Conservation (phyloP, 2,888 invertebrate species). For the Synergus laeviventris region DNA sequence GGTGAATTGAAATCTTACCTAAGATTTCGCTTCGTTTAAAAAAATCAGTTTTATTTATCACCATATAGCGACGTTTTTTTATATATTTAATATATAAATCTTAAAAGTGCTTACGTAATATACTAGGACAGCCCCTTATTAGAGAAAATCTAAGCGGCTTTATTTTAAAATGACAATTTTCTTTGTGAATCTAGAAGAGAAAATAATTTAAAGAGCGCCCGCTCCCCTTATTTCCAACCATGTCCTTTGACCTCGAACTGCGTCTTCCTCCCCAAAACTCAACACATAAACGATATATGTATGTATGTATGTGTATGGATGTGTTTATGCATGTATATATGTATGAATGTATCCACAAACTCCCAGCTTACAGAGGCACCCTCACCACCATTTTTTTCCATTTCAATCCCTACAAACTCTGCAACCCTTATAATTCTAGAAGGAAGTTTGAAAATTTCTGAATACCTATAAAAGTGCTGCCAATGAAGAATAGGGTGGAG, state of each 20-base stretch:
- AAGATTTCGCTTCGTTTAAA: no score
- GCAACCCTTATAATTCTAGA: constrained; percentile 13
- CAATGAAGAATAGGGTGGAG: not conserved
- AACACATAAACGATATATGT: not conserved
- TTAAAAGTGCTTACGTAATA: no score
- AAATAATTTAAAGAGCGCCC: not conserved
- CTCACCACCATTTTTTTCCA: not conserved
- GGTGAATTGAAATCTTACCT: no score
- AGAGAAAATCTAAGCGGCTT: no score
- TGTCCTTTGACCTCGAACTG: not conserved
- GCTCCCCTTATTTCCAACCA: not conserved
- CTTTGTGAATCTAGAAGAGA: no score
- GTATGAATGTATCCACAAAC: not conserved
- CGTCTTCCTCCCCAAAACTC: not conserved
- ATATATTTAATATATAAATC: no score
- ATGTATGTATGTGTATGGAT: not conserved
- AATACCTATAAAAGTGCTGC: constrained; percentile 15
- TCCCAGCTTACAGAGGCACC: not conserved
- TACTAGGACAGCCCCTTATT: no score
- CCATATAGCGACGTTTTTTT: no score
- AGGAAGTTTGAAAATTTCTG: constrained; percentile 31
- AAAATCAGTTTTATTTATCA: no score
- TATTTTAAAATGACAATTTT: no score
- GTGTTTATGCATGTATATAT: not conserved
- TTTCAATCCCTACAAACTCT: constrained; percentile 7